Base-by-base conservation (phyloP, 2,888 invertebrate genomes). In the Eremobia ochroleuca region DNA sequence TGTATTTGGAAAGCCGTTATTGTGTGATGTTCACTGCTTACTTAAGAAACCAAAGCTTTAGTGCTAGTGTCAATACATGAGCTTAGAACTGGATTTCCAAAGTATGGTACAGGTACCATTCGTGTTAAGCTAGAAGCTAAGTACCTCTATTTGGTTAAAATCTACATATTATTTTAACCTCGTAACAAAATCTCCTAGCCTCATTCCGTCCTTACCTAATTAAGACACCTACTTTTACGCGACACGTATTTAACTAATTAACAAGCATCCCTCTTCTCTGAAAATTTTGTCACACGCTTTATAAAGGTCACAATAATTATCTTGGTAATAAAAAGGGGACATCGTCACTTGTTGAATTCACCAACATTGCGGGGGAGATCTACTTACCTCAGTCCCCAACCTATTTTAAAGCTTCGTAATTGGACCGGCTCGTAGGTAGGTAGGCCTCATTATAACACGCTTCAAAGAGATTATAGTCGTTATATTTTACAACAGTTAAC, bases 391-490 rank as follows among this genome's bases (percentile, higher is more conserved):
- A 52, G 52, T 52, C 52, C 52, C 52, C 0, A 21, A 67, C 28
- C 43, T 83, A 59, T 65, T 72, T 67, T n/a, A 40, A 40, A 64
- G 61, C 70, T 71, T 62, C 9, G 61, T 74, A 84, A 82, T 82
- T 79, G 69, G 58, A 67, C 15, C 31, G 49, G 31, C 31, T 49
- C 21, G 6, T n/a, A 40, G n/a, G 8, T 25, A 64, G 25, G 21
- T 28, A 37, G 15, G 71, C 37, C 34, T 76, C 64, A 68, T 52
- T 37, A 59, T 40, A 40, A 40, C 5, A 18, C 31, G 25, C 21
- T 61, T 9, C 13, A 68, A 69, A 25, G 11, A 52, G 83, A 76
- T 66, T 43, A 52, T 46, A n/a, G 37, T 61, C 69, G 49, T 52
- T 76, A 76, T 31, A 64, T 79, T 79, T 76, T 66, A 70, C 18